phyloP scores from a whole-genome alignment of 2,888 invertebrate genomes.

The Seira ritae region DNA sequence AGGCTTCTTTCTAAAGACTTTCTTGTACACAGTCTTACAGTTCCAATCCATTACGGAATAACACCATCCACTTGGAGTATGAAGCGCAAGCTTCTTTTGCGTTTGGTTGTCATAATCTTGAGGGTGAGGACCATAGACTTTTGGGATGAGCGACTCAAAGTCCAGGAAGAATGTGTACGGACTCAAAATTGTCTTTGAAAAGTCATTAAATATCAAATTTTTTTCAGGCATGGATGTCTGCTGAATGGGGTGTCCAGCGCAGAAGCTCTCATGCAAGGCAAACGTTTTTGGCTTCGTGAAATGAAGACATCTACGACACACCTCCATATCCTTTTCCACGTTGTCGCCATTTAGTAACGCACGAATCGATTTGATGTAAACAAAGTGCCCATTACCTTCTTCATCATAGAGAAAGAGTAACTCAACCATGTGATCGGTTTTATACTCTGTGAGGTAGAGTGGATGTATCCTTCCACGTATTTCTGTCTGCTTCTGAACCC shows the following conservation, averaged over 20 bases:
- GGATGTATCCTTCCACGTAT: background rate
- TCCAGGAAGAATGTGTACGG: constrained; percentile 36
- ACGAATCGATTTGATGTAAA: constrained; percentile 12
- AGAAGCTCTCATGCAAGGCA: background rate
- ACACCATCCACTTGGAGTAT: constrained; percentile 37
- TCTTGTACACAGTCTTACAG: background rate
- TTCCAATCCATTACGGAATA: constrained; percentile 33
- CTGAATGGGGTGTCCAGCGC: background rate
- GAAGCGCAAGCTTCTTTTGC: background rate
- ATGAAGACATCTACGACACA: constrained; percentile 35
- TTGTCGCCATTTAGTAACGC: background rate
- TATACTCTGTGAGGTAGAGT: background rate
- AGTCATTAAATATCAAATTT: constrained; percentile 8
- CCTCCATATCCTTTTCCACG: background rate
- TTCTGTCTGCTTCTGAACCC: background rate
- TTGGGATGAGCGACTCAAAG: constrained; percentile 32
- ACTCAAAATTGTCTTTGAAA: background rate
- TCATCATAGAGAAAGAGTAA: background rate
- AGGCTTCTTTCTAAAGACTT: background rate
- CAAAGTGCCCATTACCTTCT: constrained; percentile 1
- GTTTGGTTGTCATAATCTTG: background rate
- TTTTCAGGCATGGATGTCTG: background rate
- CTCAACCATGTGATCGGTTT: background rate
- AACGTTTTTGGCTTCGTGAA: background rate
- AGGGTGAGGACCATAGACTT: background rate